Evolutionary conservation across 2,888 invertebrate genomes (phyloP).

Genomic region (Meliscaeva auricollis): DNA sequence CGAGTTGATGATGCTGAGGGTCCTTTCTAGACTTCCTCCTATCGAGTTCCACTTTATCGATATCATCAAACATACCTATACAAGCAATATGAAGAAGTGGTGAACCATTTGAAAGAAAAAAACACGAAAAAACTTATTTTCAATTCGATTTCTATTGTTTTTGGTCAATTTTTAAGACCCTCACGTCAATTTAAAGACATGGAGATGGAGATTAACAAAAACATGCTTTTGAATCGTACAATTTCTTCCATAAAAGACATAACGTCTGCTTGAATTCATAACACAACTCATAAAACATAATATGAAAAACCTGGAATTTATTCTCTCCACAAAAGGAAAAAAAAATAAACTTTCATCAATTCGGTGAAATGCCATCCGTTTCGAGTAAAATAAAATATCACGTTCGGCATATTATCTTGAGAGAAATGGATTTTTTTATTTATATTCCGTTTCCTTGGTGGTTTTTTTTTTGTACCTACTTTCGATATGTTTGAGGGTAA

Average conservation of each 20-base stretch:
- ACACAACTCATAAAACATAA: not conserved
- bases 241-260: not conserved
- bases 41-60: too few relatives aligned
- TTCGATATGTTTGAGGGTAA: not conserved
- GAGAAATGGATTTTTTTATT: not conserved
- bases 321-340: not conserved
- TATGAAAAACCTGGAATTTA: not conserved
- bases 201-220: too few relatives aligned
- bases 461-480: not conserved
- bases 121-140: too few relatives aligned
- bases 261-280: constrained; percentile 2
- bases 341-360: constrained; percentile 24
- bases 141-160: too few relatives aligned
- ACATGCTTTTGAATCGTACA: too few relatives aligned
- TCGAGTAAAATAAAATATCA: constrained; percentile 17
- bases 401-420: constrained; percentile 10
- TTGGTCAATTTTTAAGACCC: too few relatives aligned
- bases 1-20: too few relatives aligned
- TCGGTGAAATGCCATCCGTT: constrained; percentile 21
- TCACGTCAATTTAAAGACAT: too few relatives aligned
- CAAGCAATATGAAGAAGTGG: too few relatives aligned
- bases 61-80: too few relatives aligned
- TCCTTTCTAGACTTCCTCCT: too few relatives aligned
- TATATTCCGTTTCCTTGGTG: not conserved
- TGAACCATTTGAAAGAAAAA: too few relatives aligned